Conservation (phyloP, 1,140 invertebrate genomes). For the Dryas iulia region DNA sequence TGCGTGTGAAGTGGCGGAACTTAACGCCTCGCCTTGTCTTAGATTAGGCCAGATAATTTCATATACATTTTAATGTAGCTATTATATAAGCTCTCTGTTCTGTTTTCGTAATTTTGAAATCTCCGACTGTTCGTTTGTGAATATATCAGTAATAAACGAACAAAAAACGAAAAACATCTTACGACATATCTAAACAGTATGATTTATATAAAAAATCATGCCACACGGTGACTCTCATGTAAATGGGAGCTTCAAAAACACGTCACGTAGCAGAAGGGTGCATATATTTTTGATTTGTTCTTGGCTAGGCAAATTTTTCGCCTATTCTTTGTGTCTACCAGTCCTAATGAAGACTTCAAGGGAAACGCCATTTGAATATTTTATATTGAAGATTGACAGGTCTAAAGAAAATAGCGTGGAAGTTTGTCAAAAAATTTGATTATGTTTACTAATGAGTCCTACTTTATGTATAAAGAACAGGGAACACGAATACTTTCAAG, state of each 20-base stretch:
- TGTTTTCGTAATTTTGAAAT: neutral
- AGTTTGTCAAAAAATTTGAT: too few relatives aligned
- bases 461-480: too few relatives aligned
- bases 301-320: constrained; percentile 67
- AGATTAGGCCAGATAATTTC: too few relatives aligned
- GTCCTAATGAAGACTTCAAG: constrained; percentile 36
- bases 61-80: too few relatives aligned
- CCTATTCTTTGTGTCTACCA: constrained; percentile 40
- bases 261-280: constrained; percentile 74
- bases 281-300: constrained; percentile 80
- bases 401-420: neutral
- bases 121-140: neutral
- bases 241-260: constrained; percentile 62
- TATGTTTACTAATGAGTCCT: too few relatives aligned
- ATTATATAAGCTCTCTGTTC: too few relatives aligned
- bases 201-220: constrained; percentile 77
- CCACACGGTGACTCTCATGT: constrained; percentile 67
- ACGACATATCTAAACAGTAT: constrained; percentile 72
- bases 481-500: too few relatives aligned
- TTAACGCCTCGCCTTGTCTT: too few relatives aligned
- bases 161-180: constrained; percentile 51
- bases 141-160: neutral
- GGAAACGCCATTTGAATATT: constrained; percentile 20
- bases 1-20: too few relatives aligned
- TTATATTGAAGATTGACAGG: constrained; percentile 1